Evolutionary conservation across 2,797 vertebrate genomes (phyloP), one percentile per base, ranked within the genome.

Genomic region (Phyllotis vaccarum): DNA sequence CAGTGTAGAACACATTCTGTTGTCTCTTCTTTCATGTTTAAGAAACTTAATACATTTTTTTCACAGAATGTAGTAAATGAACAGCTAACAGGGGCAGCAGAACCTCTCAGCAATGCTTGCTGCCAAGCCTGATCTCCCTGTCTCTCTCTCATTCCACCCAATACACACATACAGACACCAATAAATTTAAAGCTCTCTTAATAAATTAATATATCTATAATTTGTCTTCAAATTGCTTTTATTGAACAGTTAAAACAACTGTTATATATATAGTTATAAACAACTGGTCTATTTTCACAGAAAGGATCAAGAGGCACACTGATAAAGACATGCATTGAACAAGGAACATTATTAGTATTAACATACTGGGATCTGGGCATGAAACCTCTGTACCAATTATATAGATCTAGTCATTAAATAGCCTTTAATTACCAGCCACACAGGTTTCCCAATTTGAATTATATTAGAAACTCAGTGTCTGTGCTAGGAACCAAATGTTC

Each of bases 161-260:
- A 78, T 8, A 52, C 49, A 78, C 9, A 78, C 16, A 75, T 43
- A 66, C 49, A 78, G 13, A 80, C 34, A 56, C 79, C 94, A 93
- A 91, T 17, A 83, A 92, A n/a, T 16, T 27, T 43, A 68, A 1
- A 95, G 52, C 46, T 52, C 72, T 62, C 34, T 80, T 89, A 91
- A 72, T 76, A 86, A 86, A 75, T 81, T 31, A 91, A 91, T 40
- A 90, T 24, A 87, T 34, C 31, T 40, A 60, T 94, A 54, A 37
- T 54, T 92, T 14, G 94, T 96, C 62, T 86, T 94, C 54, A 95
- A 96, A 89, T 58, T 90, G 29, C 7, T 90, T 97, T 98, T 96
- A 97, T 97, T 97, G 85, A 64, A 58, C 22, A 86, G 62, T 89
- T 96, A 17, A 70, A 74, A 93, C n/a, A n/a, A n/a, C n/a, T n/a